Evolutionary conservation across 2,888 invertebrate species (phyloP).

Genomic region (Epirrita christyi): DNA sequence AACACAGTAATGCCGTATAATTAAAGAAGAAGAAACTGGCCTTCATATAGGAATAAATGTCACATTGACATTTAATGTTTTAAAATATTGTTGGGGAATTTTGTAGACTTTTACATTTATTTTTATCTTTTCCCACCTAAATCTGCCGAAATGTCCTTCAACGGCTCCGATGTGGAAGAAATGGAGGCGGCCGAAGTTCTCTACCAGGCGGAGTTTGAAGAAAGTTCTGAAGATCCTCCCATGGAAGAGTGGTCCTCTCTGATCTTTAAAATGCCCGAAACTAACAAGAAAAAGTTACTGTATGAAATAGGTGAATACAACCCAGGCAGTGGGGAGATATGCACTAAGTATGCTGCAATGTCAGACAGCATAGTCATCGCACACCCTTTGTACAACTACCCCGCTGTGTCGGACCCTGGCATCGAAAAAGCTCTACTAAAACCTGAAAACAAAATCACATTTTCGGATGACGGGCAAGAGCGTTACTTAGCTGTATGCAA

Average conservation of each 20-base stretch:
- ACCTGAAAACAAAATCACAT: conserved; percentile 47
- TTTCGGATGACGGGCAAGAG: conserved; percentile 66
- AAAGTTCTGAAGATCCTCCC: conserved; percentile 62
- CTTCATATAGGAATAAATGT: too few relatives aligned
- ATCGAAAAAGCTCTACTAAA: conserved; percentile 57
- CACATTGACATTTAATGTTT: conserved; percentile 16
- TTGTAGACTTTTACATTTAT: conserved; percentile 7
- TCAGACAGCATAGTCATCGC: conserved; percentile 61
- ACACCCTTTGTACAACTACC: conserved; percentile 69
- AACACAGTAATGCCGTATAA: conserved; percentile 67
- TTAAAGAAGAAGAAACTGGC: too few relatives aligned
- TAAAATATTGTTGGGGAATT: not conserved
- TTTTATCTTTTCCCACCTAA: conserved; percentile 11
- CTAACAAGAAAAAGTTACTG: conserved; percentile 50
- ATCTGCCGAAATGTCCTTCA: conserved; percentile 15
- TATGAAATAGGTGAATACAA: conserved; percentile 53
- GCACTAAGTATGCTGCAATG: conserved; percentile 57
- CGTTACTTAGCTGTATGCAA: conserved; percentile 62
- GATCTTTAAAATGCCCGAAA: conserved; percentile 41
- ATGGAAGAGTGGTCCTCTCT: conserved; percentile 70
- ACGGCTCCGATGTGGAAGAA: conserved; percentile 7
- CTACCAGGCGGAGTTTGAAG: conserved; percentile 41
- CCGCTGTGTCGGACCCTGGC: conserved; percentile 67
- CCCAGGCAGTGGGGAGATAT: conserved; percentile 65
- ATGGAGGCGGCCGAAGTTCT: conserved; percentile 13